These are phyloP conservation scores for Triplophysa bombifrons DNA, from an alignment of 2,797 vertebrate species.

Conservation along the genomic window DNA sequence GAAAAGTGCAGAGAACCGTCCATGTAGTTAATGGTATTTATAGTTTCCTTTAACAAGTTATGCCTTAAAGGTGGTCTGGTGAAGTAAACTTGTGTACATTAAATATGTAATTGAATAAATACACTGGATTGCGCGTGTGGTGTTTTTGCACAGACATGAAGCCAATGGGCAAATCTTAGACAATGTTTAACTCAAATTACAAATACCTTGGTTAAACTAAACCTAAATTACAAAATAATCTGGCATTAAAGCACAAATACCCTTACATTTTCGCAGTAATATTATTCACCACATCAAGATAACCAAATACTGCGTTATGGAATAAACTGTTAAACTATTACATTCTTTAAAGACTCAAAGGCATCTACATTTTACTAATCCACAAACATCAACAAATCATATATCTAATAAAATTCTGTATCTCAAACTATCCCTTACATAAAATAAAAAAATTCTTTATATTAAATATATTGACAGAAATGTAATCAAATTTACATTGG, in stretches of 20 bases:
- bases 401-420: too few relatives aligned
- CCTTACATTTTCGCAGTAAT: too few relatives aligned
- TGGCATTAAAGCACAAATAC: not conserved
- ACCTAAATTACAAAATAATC: not conserved
- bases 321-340: too few relatives aligned
- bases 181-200: not conserved
- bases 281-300: too few relatives aligned
- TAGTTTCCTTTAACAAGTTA: slow-evolving; percentile 26
- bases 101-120: slow-evolving; percentile 1
- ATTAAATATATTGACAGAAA: too few relatives aligned
- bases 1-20: slow-evolving; percentile 21
- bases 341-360: too few relatives aligned
- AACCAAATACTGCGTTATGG: too few relatives aligned
- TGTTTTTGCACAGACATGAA: not conserved
- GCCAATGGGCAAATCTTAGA: not conserved
- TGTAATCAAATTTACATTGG: too few relatives aligned
- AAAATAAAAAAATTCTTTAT: too few relatives aligned
- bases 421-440: too few relatives aligned
- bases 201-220: not conserved
- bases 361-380: too few relatives aligned
- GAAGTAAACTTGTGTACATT: slow-evolving; percentile 19
- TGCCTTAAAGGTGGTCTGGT: slow-evolving; percentile 34
- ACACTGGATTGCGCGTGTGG: not conserved
- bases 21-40: slow-evolving; percentile 31
- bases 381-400: too few relatives aligned